Evolutionary conservation across 2,113 vertebrate genomes (phyloP), one percentile per base, ranked within the genome.

Genomic region (Hymenochirus boettgeri): DNA sequence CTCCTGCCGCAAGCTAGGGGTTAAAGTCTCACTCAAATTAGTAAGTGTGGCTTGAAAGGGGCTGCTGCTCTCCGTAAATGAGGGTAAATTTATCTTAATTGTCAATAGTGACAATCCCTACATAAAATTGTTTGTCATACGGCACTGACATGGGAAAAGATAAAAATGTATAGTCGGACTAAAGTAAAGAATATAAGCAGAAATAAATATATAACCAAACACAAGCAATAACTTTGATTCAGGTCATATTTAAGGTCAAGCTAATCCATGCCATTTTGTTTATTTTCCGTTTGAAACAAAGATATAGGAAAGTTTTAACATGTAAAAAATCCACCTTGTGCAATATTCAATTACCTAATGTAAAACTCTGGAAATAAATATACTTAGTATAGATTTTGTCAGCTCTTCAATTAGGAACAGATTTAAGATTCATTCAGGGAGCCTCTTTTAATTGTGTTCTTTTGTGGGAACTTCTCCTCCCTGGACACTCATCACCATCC

Each of bases 341-440:
- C 77, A 71, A 77, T 79, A 85, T 83, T 87, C 86, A 88, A 85
- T 87, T 81, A 86, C 71, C 71, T 81, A 79, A 86, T 74, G 63
- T 65, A 83, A 81, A 81, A 84, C 74, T 72, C 73, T 73, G 79
- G 77, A 83, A 85, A 86, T 80, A 85, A 85, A 86, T 31, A 25
- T 76, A 82, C 75, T 84, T 82, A 83, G 73, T 85, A 85, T 85
- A 75, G 84, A 90, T 87, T 86, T 80, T 86, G 78, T 83, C 83
- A 87, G 78, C 80, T 88, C 80, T 83, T 88, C 81, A 85, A 84
- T 84, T 85, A 88, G 79, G 71, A 83, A 81, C 76, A 85, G 86
- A 88, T 83, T 83, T 80, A 83, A 1, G 0, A 72, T 74, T 66
- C 72, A 75, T 80, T 82, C 76, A 72, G 37, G 82, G 83, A 84